Evolutionary conservation across 2,113 vertebrate genomes (phyloP), one percentile per base, ranked within the genome.

Genomic region (Tragelaphus imberbis): DNA sequence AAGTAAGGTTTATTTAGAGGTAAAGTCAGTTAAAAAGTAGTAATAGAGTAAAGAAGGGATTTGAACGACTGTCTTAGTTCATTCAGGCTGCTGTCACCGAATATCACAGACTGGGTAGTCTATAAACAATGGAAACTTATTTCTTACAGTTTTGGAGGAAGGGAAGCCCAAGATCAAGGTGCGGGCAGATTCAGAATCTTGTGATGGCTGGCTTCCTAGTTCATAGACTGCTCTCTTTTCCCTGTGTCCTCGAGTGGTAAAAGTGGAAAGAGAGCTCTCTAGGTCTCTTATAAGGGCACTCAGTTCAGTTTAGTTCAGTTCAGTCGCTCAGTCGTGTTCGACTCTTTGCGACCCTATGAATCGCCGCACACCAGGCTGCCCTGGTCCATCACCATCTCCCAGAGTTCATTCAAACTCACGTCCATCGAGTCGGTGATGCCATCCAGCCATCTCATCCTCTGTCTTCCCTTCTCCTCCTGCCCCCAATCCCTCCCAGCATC

Each of bases 281-380:
- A 21, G 6, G 7, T 82, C 61, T 88, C 53, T 71, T 40, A 51
- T n/a, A 58, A 82, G 9, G 53, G 14, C 27, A 15, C 75, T 61
- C 59, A 61, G 27, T 61, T 61, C 59, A 59, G 56, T 58, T 58
- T 23, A 58, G 58, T 59, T 59, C 58, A 55, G 56, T 58, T 58
- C 56, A 63, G 6, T 30, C 14, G 2, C 59, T 63, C 28, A 63
- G 59, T 63, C 11, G 0, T 30, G 28, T 63, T 28, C 0, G 6
- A 63, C 28, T 63, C 28, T 30, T 30, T 63, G 59, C 1, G 0
- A 30, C 59, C 2, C 59, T 5, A 30, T 61, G 59, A 30, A 15
- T 6, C 1, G 0, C 6, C 3, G 27, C 13, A 61, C 0, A 0
- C 59, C 5, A 61, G 27, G 27, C 27, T 27, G 14, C 27, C 59